phyloP scores from a whole-genome alignment of 2,888 invertebrate species.

The Epistrophella euchroma region DNA sequence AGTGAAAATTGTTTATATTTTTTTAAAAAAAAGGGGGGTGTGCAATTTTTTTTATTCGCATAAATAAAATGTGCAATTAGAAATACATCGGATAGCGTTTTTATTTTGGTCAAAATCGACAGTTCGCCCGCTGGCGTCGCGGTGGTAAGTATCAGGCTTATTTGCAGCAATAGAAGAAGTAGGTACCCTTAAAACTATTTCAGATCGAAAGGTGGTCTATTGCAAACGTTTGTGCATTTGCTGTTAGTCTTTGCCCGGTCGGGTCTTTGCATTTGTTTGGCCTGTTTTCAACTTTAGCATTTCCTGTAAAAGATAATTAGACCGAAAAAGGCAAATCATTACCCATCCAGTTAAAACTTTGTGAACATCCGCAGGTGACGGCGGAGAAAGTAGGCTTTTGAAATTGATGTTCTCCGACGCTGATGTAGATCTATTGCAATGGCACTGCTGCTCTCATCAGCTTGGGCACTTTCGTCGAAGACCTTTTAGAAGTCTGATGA shows the following conservation, averaged over 20 bases:
- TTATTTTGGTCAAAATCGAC: too few species aligned
- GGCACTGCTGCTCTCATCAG: conserved; percentile 37
- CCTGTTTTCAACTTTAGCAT: conserved; percentile 60
- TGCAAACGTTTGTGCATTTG: conserved; percentile 1
- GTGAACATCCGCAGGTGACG: conserved; percentile 30
- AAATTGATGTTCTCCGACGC: conserved; percentile 56
- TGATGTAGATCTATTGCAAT: conserved; percentile 25
- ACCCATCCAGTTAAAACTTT: conserved; percentile 2
- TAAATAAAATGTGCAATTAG: too few species aligned
- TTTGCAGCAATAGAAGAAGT: conserved; percentile 78
- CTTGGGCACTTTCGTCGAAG: too few species aligned
- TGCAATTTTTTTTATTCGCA: too few species aligned
- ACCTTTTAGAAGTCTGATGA: too few species aligned
- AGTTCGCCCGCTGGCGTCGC: too few species aligned
- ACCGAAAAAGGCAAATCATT: background rate
- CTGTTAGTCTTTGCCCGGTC: background rate
- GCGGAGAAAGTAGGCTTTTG: conserved; percentile 61
- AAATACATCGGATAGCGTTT: too few species aligned
- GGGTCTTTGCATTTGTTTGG: conserved; percentile 32
- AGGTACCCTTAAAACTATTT: conserved; percentile 72
- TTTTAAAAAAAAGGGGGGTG: too few species aligned
- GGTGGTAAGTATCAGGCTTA: too few species aligned
- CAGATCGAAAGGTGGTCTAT: conserved; percentile 58
- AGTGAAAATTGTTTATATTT: too few species aligned
- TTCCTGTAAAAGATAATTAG: conserved; percentile 36